Evolutionary conservation across 2,113 vertebrate species (phyloP), one percentile per base, ranked within the genome.

Genomic region (Fulmarus glacialis): DNA sequence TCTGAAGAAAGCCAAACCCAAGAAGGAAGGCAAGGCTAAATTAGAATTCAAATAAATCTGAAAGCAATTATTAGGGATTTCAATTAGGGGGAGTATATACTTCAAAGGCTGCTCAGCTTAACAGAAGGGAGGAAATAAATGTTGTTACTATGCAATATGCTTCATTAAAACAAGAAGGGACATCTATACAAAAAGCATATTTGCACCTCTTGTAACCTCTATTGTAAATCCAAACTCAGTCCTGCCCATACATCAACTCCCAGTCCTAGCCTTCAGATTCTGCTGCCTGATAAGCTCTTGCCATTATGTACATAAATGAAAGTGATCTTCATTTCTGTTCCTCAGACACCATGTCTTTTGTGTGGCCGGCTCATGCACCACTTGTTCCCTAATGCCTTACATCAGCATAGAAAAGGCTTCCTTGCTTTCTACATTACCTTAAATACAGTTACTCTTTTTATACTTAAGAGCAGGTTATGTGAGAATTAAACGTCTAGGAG

Each of bases 91-190:
- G 9, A 82, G 5, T 9, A 78, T 22, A 59, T 22, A 27, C 23
- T 78, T 90, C 11, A 40, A 82, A 82, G 34, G 27, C 47, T n/a
- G 38, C 30, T 68, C 62, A 73, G 66, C 48, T 56, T 53, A 55
- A 55, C 55, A 67, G 26, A 47, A 59, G 30, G 29, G 27, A 72
- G 14, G 30, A 23, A 75, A 12, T 0, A 23, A 75, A 12, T 0
- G 0, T 4, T 73, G 29, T 64, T 73, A 52, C 23, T 47, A 15
- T 10, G 8, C 18, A 36, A 47, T 8, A 15, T 2, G 5, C 24
- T 55, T 78, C 53, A 59, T 68, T 68, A 73, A 86, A 82, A 62
- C 13, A 34, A 82, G 56, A 64, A 34, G 3, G 26, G 36, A 71
- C 9, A 23, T 12, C 24, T 18, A 30, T 3, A 74, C 6, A 59